phyloP scores from a whole-genome alignment of 2,888 invertebrate species.

The Cataglyphis cursor region DNA sequence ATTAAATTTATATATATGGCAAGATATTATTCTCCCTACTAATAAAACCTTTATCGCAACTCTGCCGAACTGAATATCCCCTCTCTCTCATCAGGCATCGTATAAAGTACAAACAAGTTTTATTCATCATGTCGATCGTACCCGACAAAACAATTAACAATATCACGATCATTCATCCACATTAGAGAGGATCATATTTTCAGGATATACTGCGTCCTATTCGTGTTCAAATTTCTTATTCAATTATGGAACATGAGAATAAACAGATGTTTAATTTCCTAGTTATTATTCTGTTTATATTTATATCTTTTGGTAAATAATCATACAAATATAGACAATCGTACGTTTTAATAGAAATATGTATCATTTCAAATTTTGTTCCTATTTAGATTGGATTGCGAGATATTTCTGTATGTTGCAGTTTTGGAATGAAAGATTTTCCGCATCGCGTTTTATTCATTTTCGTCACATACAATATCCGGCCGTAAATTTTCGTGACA shows the following conservation, averaged over 20 bases:
- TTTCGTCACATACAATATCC: background rate
- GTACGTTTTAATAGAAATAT: background rate
- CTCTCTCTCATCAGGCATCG: background rate
- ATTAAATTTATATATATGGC: background rate
- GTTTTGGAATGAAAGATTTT: background rate
- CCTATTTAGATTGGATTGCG: background rate
- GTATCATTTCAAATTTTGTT: conserved; percentile 7
- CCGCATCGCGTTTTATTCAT: background rate
- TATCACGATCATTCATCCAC: conserved; percentile 31
- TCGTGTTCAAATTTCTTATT: conserved; percentile 9
- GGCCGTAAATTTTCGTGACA: conserved; percentile 8
- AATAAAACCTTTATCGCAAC: conserved; percentile 23
- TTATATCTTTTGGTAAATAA: conserved; percentile 18
- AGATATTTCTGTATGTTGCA: background rate
- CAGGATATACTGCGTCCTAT: background rate
- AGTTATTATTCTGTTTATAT: conserved; percentile 28
- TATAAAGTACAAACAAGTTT: conserved; percentile 22
- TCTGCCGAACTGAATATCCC: background rate
- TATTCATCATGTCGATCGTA: conserved; percentile 3
- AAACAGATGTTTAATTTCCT: conserved; percentile 39
- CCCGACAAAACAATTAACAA: conserved; percentile 31
- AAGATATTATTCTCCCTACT: conserved; percentile 23
- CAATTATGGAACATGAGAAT: conserved; percentile 14
- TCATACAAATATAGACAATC: conserved; percentile 1
- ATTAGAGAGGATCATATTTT: background rate